Evolutionary conservation across 2,113 vertebrate genomes (phyloP).

Genomic region (Deroptyus accipitrinus): DNA sequence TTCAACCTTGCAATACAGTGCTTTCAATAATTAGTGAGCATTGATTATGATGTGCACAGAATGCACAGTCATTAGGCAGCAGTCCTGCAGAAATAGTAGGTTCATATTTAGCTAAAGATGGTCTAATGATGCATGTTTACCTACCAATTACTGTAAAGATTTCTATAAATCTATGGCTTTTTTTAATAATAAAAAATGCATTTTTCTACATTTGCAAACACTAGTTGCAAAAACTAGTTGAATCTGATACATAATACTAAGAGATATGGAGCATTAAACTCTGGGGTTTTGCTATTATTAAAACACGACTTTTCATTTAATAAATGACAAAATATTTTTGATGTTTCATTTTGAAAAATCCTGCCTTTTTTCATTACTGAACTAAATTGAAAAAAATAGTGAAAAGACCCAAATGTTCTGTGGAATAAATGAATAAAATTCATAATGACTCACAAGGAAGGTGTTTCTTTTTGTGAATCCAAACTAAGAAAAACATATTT

Average conservation of each 20-base stretch:
- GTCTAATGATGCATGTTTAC: not conserved
- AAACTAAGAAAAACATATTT: not conserved
- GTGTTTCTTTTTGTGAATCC: not conserved
- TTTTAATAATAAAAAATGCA: not conserved
- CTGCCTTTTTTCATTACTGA: not conserved
- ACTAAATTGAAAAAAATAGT: not conserved
- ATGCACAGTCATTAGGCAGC: not conserved
- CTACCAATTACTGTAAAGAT: not conserved
- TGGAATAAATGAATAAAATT: not conserved
- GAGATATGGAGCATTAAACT: not conserved
- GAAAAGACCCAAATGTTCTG: not conserved
- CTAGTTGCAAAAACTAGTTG: not conserved
- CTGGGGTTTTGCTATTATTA: not conserved
- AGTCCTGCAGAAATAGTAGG: not conserved
- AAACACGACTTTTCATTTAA: not conserved
- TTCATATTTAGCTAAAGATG: not conserved
- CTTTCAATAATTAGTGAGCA: not conserved
- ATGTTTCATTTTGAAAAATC: not conserved
- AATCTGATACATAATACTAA: not conserved
- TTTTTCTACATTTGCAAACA: not conserved
- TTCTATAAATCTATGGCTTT: not conserved
- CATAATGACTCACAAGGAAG: not conserved
- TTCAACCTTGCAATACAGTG: not conserved
- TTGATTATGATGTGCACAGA: not conserved
- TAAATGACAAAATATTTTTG: not conserved